Conservation (phyloP, 2,113 vertebrate genomes). For the Promerops cafer region DNA sequence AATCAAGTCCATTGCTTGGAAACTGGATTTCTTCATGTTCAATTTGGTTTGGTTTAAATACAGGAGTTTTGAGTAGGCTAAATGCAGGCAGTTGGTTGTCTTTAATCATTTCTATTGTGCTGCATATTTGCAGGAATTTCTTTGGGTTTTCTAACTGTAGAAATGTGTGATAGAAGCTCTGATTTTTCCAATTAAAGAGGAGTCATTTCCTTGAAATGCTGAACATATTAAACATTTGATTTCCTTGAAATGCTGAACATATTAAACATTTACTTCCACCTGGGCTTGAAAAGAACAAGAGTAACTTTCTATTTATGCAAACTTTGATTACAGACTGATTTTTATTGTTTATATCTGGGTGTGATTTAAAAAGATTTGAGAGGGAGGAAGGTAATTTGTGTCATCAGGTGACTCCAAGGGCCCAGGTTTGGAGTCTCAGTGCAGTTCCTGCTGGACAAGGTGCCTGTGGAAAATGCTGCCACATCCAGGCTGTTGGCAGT, state of each 20-base stretch:
- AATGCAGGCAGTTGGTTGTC: background rate
- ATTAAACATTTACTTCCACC: background rate
- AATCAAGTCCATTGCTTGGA: background rate
- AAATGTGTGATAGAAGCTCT: background rate
- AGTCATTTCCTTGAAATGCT: background rate
- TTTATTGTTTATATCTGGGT: background rate
- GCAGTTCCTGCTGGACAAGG: background rate
- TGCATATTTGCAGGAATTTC: background rate
- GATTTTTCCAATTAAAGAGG: background rate
- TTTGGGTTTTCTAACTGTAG: background rate
- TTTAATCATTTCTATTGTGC: background rate
- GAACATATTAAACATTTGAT: background rate
- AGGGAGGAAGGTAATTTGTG: background rate
- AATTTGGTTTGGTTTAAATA: background rate
- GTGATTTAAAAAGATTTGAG: background rate
- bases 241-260: background rate
- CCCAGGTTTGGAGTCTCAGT: rapidly evolving
- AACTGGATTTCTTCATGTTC: background rate
- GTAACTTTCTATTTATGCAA: background rate
- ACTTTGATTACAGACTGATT: background rate
- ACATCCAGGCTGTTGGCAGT: background rate
- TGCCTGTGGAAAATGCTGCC: background rate
- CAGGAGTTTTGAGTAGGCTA: background rate
- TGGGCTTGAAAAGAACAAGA: background rate
- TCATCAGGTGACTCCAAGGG: background rate